Base-by-base conservation (phyloP, 2,888 invertebrate genomes). In the Nemoura dubitans region DNA sequence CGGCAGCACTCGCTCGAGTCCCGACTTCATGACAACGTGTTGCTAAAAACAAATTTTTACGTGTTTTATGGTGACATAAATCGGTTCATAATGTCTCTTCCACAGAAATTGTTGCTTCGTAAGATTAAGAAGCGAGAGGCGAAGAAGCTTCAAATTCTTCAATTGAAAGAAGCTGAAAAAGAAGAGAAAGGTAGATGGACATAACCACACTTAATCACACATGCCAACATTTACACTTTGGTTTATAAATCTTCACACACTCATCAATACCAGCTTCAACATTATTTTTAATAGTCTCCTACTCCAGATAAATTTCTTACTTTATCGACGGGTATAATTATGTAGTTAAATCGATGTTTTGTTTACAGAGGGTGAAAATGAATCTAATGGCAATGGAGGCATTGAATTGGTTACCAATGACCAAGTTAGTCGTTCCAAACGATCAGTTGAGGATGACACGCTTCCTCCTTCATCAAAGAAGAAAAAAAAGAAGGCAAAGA, bases 111-210 rank as follows among this genome's bases (percentile, higher is more conserved):
- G 85, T 92, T 96, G 29, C 94, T 95, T 94, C 93, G 95, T 86
- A 96, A 96, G 92, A 96, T 96, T 43, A 96, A 95, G 88, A 96
- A 96, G 90, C 93, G 95, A 0, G 96, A 96, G 89, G 95, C 95
- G 89, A 94, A 94, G 88, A 96, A 95, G 90, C 90, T 94, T 30
- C 94, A 94, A 88, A 90, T 95, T 14, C 90, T 93, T 6, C 92
- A 94, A 90, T 92, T 94, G 89, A 94, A 95, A 90, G 92, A 94
- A 89, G 88, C 88, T 1, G 90, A 91, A 88, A 90, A 90, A 86
- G 89, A 90, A 87, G 89, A 90, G 87, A 89, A 90, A 89, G 89
- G 90, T 90, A 88, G 87, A 86, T 86, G 83, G 29, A 88, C 85
- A 86, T 82, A 86, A 76, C 86, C 80, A 27, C 27, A 42, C 26